phyloP scores from a whole-genome alignment of 1,140 invertebrate genomes.

The Marisa cornuarietis region DNA sequence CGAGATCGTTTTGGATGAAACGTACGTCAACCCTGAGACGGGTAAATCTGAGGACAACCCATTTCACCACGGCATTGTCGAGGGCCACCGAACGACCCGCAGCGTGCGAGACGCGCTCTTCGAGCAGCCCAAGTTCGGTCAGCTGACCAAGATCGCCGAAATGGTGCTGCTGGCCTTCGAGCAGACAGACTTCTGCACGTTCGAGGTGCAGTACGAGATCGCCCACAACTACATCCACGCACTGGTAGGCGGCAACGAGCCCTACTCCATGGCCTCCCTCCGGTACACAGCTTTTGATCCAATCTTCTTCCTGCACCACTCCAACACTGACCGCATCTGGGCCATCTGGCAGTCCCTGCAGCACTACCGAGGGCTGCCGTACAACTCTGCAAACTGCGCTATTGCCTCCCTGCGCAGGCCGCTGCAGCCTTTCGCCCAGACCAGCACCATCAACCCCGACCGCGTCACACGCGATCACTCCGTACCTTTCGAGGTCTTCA shows the following conservation, averaged over 20 bases:
- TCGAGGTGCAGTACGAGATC: conserved; percentile 38
- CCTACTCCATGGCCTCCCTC: conserved; percentile 35
- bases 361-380: conserved; percentile 25
- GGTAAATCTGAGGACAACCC: conserved; percentile 24
- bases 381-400: conserved; percentile 37
- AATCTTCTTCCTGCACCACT: conserved; percentile 33
- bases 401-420: conserved; percentile 21
- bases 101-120: conserved; percentile 22
- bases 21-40: conserved; percentile 26
- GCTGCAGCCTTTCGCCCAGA: conserved; percentile 21
- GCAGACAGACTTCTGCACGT: conserved; percentile 33
- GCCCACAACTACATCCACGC: conserved; percentile 37
- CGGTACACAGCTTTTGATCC: conserved; percentile 32
- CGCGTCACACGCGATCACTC: conserved; percentile 29
- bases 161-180: conserved; percentile 31
- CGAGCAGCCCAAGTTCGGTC: conserved; percentile 21
- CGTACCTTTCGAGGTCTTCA: conserved; percentile 27
- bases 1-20: conserved; percentile 11
- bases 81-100: conserved; percentile 8
- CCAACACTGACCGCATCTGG: conserved; percentile 35
- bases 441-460: conserved; percentile 16
- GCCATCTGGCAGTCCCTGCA: conserved; percentile 39
- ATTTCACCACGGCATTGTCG: conserved; percentile 19
- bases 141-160: conserved; percentile 20
- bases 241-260: conserved; percentile 28